These are phyloP conservation scores for Metopolophium dirhodum DNA, from an alignment of 1,140 invertebrate species.

Conservation along the genomic window DNA sequence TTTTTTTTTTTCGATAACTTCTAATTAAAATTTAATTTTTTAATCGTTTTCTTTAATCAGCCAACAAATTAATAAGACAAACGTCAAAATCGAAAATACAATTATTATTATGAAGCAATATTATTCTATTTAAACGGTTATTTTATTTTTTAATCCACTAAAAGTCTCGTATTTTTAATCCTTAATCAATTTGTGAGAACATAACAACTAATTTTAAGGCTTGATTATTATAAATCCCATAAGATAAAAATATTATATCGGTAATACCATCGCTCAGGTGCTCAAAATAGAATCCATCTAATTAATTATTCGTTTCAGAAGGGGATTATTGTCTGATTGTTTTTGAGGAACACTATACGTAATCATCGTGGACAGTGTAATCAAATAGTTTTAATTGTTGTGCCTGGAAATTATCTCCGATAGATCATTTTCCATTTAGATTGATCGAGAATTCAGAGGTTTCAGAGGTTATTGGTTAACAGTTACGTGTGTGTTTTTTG, in stretches of 20 bases:
- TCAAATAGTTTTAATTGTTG: background rate
- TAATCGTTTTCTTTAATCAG: background rate
- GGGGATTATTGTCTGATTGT: background rate
- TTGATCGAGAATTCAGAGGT: background rate
- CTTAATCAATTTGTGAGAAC: background rate
- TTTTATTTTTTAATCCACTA: background rate
- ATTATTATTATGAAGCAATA: background rate
- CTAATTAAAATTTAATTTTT: background rate
- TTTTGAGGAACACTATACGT: background rate
- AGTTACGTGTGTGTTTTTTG: background rate
- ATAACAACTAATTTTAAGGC: background rate
- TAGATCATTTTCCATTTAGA: background rate
- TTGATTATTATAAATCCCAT: background rate
- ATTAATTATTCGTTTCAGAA: background rate
- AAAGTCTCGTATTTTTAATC: background rate
- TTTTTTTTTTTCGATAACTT: background rate
- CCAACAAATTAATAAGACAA: background rate
- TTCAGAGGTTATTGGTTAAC: background rate
- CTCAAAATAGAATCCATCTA: background rate
- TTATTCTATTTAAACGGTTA: background rate
- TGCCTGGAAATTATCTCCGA: background rate
- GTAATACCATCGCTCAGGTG: background rate
- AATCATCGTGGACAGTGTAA: background rate
- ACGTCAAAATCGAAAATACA: background rate
- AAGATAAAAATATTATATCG: background rate